Evolutionary conservation across 2,888 invertebrate species (phyloP), one percentile per base, ranked within the genome.

Genomic region (Alsophila aescularia): DNA sequence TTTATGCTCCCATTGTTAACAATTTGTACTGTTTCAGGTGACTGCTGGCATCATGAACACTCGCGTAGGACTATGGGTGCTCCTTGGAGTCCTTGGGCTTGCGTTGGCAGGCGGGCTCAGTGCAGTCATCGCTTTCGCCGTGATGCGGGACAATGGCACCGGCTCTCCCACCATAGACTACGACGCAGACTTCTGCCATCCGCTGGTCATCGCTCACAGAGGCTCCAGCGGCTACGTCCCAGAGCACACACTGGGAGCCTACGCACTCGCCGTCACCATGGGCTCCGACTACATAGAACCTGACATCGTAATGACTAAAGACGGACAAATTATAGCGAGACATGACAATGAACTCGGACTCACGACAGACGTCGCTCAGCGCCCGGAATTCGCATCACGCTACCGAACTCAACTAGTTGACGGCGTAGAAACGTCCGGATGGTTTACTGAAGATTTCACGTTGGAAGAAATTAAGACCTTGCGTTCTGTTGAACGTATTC

Each of bases 391-490:
- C 43, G 79, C 82, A 1, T 66, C 75, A n/a, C 82, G 87, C 27
- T 76, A 73, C 45, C 73, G 79, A 52, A 89, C 79, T 0, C 83
- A 89, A 72, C 65, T 50, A 1, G 73, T 90, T 1, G 89, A 90
- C 56, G 85, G 87, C 10, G 57, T 34, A 0, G 59, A 67, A 61
- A 39, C 83, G 2, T 79, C 65, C 27, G 90, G 85, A 7, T 91
- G 90, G 90, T 91, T 90, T 58, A 82, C 83, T 1, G 90, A 90
- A 79, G 90, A 91, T 58, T 91, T 90, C 52, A 89, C 89, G 10
- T 73, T 91, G 1, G 81, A 72, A 2, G 90, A 91, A 70, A 71
- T 91, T 3, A 91, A 91, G 70, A 80, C 81, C 0, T 66, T 91
- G 27, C 79, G 82, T 24, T 78, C 85, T 1, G 77, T 83, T 21